Base-by-base conservation (phyloP, 53 echinoderm and acorn worm genomes). In the Astropecten irregularis region DNA sequence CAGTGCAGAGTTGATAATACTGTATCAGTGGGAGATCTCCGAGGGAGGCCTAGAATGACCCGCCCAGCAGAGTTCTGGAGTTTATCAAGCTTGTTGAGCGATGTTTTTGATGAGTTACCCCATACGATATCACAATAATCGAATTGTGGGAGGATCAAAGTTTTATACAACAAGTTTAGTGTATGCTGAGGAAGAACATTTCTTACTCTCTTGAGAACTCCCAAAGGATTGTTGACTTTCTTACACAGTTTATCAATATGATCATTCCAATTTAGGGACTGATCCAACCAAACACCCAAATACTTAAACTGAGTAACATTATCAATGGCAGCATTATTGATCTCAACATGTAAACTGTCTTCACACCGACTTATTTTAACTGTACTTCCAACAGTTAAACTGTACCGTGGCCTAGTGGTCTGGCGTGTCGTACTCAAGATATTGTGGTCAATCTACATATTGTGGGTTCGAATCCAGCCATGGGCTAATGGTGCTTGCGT, bases 81-180 rank as follows among this genome's bases (percentile, higher is more conserved):
- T 52, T 25, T 52, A 9, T 77, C 77, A n/a, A 77, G 77, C 27
- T 40, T 77, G 40, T 40, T 25, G 4, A 61, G 61, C 10, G 13
- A 35, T 31, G 46, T 26, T 22, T 60, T 79, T 15, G 40, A 58
- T 9, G 59, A 4, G 40, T 76, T 76, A 5, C 77, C 77, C 54
- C 74, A 73, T 7, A n/a, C n/a, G n/a, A n/a, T n/a, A n/a, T n/a
- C n/a, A n/a, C n/a, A n/a, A n/a, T 76, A 76, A 26, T 76, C 77
- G 37, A 58, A 58, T 11, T 61, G 59, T 13, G 63, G 73, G 25
- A 72, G 35, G 15, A 79, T 79, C 23, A 61, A 2, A 16, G 47
- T 60, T 79, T 79, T 79, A 28, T 56, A 79, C 18, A 79, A 38
- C 61, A 79, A 62, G 16, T 79, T 79, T 60, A 79, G 18, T 22